Percentiles rank a stretch among this genome's conserved stretches.
phyloP scores from a whole-genome alignment of 2,113 vertebrate genomes.

The Grallaria varia region DNA sequence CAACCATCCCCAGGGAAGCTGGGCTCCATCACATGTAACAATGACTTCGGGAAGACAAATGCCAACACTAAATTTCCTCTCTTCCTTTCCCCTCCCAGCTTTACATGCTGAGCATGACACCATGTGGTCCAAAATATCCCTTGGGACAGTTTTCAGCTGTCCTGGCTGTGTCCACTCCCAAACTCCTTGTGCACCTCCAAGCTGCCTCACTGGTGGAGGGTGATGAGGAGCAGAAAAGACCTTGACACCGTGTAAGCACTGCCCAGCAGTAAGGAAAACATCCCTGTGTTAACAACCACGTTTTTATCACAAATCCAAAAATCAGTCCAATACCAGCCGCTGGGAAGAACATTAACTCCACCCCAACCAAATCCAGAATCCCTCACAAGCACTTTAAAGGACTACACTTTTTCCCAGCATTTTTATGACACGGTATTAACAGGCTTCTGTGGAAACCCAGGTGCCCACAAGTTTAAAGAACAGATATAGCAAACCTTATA shows the following conservation, averaged over 20 bases:
- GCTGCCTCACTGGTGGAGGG: rapidly evolving
- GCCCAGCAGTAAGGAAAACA: background rate
- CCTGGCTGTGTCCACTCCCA: background rate
- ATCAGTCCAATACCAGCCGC: background rate
- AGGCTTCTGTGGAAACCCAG: background rate
- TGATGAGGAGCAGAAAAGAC: background rate
- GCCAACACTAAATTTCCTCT: rapidly evolving
- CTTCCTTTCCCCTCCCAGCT: background rate
- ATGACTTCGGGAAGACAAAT: background rate
- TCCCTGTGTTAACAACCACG: background rate
- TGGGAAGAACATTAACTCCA: background rate
- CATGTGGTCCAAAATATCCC: background rate
- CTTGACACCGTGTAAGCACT: background rate
- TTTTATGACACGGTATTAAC: background rate
- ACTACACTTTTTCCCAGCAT: background rate
- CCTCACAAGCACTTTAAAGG: background rate
- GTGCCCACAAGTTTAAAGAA: background rate
- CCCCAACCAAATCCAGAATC: background rate
- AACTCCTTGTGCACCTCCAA: background rate
- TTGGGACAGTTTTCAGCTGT: background rate
- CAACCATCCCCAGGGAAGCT: background rate
- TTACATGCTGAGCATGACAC: background rate
- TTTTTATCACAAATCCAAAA: background rate
- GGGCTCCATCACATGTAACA: background rate
- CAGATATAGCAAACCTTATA: background rate